Evolutionary conservation across 2,888 invertebrate genomes (phyloP).

Genomic region (Drosophila helvetica): DNA sequence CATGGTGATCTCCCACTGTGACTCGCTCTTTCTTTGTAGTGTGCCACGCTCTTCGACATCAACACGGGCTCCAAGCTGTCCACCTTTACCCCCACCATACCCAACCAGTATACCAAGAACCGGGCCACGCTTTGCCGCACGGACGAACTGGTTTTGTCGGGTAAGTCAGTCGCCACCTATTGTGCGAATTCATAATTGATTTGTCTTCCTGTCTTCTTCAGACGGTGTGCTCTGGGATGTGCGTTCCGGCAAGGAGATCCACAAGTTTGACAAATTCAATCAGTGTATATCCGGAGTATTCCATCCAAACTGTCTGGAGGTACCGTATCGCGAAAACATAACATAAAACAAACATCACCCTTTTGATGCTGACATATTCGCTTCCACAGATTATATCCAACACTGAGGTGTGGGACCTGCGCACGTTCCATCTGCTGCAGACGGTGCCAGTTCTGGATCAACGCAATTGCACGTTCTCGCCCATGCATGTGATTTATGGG

Average conservation of each 20-base stretch:
- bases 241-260: constrained; percentile 93
- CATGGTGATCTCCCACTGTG: neutral
- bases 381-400: constrained; percentile 92
- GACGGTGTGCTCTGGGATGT: constrained; percentile 99
- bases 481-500: constrained; percentile 94
- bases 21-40: constrained; percentile 54
- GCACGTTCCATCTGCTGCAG: constrained; percentile 96
- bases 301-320: constrained; percentile 97
- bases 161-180: constrained; percentile 76
- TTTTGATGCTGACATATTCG: neutral
- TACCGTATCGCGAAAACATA: constrained; percentile 75
- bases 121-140: constrained; percentile 96
- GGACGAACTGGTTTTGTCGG: constrained; percentile 96
- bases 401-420: constrained; percentile 98
- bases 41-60: constrained; percentile 91
- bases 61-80: constrained; percentile 90
- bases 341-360: too few species aligned
- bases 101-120: constrained; percentile 97
- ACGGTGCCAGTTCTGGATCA: constrained; percentile 97
- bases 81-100: constrained; percentile 91
- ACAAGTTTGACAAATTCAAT: constrained; percentile 99
- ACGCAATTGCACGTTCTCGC: constrained; percentile 93
- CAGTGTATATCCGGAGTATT: constrained; percentile 97
- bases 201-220: constrained; percentile 52
- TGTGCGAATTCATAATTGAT: neutral